Evolutionary conservation across 2,113 vertebrate species (phyloP), one percentile per base, ranked within the genome.

Genomic region (Martes martes): DNA sequence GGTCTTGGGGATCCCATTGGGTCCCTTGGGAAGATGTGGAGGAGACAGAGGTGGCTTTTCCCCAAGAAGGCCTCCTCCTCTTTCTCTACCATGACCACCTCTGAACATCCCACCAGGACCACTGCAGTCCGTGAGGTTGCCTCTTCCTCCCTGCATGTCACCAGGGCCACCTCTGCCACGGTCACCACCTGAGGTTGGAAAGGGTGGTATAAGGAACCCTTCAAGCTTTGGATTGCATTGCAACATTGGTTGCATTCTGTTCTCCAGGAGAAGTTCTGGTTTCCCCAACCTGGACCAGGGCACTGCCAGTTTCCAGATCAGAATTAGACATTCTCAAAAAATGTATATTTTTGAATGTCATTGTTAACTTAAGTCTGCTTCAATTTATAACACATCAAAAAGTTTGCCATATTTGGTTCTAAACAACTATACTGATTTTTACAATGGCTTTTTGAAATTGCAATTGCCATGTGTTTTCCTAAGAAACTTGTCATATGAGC

Each of bases 351-450:
- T 82, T 52, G 33, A 39, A 1, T 39, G 4, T 95, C 28, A 55
- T 80, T 80, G 74, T 91, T 61, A 86, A 86, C n/a, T n/a, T 85
- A 1, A 81, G 11, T 26, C 45, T 95, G 50, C 18, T 95, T 69
- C 24, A 69, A 6, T 93, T 89, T 76, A 33, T n/a, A 93, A 18
- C 45, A 85, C 84, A 39, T 55, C 57, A 83, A 80, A 39, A 21
- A 85, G 3, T 16, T 91, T 52, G 33, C 21, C 39, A 45, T 36
- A 33, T 82, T 45, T 91, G 23, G 1, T 78, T 69, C 39, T 69
- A 78, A 96, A 52, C 24, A 83, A 78, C 31, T 52, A 9, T 23
- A 33, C 14, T 63, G 13, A 94, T 88, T 97, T 94, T 42, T 69
- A 59, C 63, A 84, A 78, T 52, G 28, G 45, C 7, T 36, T 86